phyloP scores from a whole-genome alignment of 2,113 vertebrate species.

The Tretioscincus oriximinensis region DNA sequence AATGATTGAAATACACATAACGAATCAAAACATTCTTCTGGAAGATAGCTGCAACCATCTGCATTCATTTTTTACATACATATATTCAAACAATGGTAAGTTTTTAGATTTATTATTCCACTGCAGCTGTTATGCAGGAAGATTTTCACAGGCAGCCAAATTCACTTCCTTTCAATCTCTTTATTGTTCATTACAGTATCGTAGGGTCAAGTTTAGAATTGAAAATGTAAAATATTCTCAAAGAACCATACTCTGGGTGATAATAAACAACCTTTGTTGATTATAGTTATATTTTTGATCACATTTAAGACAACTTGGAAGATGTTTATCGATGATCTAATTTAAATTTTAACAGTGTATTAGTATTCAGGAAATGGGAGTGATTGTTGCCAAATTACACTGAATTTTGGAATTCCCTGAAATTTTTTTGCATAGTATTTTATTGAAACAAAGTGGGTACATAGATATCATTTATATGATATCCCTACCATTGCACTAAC shows the following conservation, averaged over 20 bases:
- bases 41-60: slow-evolving; percentile 21
- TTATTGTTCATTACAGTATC: neutral
- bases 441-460: neutral
- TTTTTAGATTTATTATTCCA: slow-evolving; percentile 24
- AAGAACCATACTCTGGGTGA: neutral
- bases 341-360: slow-evolving; percentile 2
- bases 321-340: neutral
- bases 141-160: slow-evolving; percentile 13
- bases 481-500: neutral
- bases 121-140: slow-evolving; percentile 27
- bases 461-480: neutral
- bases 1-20: slow-evolving; percentile 6
- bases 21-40: slow-evolving; percentile 19
- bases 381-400: slow-evolving; percentile 9
- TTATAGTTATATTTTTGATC: slow-evolving; percentile 6
- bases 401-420: neutral
- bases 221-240: slow-evolving; percentile 18
- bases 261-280: slow-evolving; percentile 10
- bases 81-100: slow-evolving; percentile 17
- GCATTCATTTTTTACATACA: slow-evolving; percentile 22
- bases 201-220: neutral
- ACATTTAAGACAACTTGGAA: slow-evolving; percentile 11
- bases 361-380: neutral
- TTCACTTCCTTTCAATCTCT: slow-evolving; percentile 13
- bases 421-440: neutral